Percentiles rank a stretch among this genome's conserved stretches.
These are phyloP conservation scores for Oophaga pumilio DNA, from an alignment of 2,113 vertebrate species.

Conservation along the genomic window DNA sequence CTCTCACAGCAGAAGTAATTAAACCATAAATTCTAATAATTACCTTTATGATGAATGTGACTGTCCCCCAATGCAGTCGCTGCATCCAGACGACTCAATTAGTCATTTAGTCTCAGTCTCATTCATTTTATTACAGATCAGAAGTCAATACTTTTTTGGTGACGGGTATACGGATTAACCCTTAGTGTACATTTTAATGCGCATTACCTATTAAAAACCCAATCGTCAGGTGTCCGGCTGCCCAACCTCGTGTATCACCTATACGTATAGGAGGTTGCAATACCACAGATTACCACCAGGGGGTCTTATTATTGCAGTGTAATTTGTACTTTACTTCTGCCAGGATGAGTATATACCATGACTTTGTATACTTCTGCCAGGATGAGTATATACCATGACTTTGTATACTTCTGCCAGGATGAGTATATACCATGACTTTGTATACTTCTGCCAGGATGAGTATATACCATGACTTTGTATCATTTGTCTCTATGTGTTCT, in stretches of 20 bases:
- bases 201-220: neutral
- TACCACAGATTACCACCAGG: neutral
- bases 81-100: neutral
- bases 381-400: neutral
- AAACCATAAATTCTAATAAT: constrained; percentile 19
- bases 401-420: neutral
- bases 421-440: neutral
- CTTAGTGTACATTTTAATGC: neutral
- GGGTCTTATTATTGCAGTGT: neutral
- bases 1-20: constrained; percentile 14
- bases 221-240: neutral
- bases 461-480: neutral
- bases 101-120: neutral
- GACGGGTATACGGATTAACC: neutral
- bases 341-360: neutral
- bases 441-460: neutral
- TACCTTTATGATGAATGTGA: neutral
- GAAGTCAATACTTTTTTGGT: neutral
- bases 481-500: no score
- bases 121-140: constrained; percentile 4
- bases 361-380: neutral
- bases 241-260: neutral
- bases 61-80: neutral
- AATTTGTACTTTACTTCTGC: neutral
- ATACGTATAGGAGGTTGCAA: neutral